Conservation (phyloP, 2,888 invertebrate genomes). For the Luperina testacea region DNA sequence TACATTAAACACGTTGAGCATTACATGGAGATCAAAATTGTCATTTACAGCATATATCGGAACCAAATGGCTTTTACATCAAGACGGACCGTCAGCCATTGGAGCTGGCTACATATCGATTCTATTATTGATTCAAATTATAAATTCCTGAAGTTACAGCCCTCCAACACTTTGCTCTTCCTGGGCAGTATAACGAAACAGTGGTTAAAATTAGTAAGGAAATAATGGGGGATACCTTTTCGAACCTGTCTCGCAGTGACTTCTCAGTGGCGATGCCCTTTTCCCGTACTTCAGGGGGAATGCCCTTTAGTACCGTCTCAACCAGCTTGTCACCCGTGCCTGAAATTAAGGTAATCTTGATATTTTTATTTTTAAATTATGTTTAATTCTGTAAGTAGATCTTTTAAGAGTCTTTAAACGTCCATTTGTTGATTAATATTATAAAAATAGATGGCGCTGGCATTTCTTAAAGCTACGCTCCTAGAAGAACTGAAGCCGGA, state of each 20-base stretch:
- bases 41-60: too few species aligned
- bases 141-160: background rate
- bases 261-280: constrained; percentile 97
- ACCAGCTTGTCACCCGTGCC: constrained; percentile 95
- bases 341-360: constrained; percentile 69
- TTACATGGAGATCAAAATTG: too few species aligned
- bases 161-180: background rate
- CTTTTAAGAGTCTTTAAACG: background rate
- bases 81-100: background rate
- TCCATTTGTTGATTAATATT: background rate
- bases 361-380: background rate
- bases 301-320: constrained; percentile 93
- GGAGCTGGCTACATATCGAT: background rate
- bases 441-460: background rate
- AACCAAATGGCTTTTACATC: background rate
- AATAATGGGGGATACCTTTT: constrained; percentile 86
- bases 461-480: background rate
- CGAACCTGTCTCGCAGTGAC: constrained; percentile 95
- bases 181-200: background rate
- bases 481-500: too few species aligned
- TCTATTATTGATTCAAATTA: background rate
- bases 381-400: background rate
- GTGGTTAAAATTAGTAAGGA: constrained; percentile 33
- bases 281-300: constrained; percentile 93
- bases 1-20: too few species aligned